These are phyloP conservation scores for Pogona vitticeps DNA, from an alignment of 2,113 vertebrate genomes.

Conservation along the genomic window DNA sequence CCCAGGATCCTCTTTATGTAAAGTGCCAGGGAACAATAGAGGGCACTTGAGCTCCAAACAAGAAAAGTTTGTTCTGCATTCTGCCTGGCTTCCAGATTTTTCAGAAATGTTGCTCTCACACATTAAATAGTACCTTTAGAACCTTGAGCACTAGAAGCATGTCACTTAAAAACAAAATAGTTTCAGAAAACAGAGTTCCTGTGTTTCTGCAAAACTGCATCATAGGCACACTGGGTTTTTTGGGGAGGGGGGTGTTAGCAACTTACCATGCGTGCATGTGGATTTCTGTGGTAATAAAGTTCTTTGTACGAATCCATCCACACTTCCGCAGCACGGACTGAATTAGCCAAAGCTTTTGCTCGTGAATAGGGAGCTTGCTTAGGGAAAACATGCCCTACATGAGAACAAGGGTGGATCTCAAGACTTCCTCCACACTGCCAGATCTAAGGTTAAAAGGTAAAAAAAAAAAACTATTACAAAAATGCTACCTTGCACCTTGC, in stretches of 20 bases:
- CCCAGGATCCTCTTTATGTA: neutral
- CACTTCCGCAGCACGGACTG: slow-evolving; percentile 93
- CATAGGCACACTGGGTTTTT: no score
- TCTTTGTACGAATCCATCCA: slow-evolving; percentile 97
- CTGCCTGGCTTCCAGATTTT: neutral
- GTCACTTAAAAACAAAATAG: neutral
- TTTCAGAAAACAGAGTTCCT: neutral
- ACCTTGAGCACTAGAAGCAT: neutral
- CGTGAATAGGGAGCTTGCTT: slow-evolving; percentile 95
- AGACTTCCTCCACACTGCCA: slow-evolving; percentile 97
- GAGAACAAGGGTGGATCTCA: slow-evolving; percentile 95
- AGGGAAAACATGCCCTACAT: slow-evolving; percentile 95
- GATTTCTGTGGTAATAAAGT: slow-evolving; percentile 93
- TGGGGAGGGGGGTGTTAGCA: no score
- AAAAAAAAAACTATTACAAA: no score
- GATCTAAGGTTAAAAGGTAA: slow-evolving; percentile 82
- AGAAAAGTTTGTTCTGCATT: neutral
- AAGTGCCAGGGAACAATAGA: neutral
- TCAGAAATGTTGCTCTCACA: neutral
- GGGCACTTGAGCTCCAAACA: neutral
- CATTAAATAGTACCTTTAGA: neutral
- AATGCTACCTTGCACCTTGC: no score
- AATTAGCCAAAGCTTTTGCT: slow-evolving; percentile 93
- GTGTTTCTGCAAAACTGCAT: neutral
- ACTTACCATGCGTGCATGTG: slow-evolving; percentile 90